Conservation (phyloP, 1,140 invertebrate genomes). For the Aphidius ervi region DNA sequence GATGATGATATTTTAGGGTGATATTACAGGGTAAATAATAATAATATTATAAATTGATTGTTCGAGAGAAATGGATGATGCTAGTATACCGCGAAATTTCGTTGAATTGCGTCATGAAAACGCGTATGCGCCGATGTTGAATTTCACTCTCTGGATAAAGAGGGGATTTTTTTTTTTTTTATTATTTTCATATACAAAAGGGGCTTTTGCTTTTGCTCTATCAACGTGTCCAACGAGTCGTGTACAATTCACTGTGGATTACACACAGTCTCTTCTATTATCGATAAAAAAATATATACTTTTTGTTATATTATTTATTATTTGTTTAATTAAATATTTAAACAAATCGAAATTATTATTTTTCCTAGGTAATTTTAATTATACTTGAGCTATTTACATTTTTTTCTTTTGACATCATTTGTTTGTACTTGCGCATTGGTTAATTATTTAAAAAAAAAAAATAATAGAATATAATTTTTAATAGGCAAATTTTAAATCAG, state of each 20-base stretch:
- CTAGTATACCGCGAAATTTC: conserved; percentile 1
- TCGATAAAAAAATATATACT: not conserved
- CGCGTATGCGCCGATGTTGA: conserved; percentile 18
- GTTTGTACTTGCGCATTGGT: conserved; percentile 9
- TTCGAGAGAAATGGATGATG: no score
- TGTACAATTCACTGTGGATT: not conserved
- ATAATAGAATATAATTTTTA: not conserved
- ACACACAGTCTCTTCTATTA: not conserved
- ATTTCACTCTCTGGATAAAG: not conserved
- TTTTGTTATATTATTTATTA: not conserved
- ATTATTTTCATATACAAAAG: not conserved
- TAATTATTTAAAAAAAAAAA: conserved; percentile 4
- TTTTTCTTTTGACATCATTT: not conserved
- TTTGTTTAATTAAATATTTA: not conserved
- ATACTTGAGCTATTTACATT: not conserved
- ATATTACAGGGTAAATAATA: no score
- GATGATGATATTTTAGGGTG: no score
- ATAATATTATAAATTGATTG: no score
- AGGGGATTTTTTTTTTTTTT: not conserved
- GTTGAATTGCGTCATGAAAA: conserved; percentile 19
- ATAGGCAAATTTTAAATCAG: conserved; percentile 3
- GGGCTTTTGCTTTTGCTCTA: no score
- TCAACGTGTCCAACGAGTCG: not conserved
- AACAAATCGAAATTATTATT: not conserved
- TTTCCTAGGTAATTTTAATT: not conserved